Conservation (phyloP, 2,113 vertebrate species). For the Nannospalax galili region DNA sequence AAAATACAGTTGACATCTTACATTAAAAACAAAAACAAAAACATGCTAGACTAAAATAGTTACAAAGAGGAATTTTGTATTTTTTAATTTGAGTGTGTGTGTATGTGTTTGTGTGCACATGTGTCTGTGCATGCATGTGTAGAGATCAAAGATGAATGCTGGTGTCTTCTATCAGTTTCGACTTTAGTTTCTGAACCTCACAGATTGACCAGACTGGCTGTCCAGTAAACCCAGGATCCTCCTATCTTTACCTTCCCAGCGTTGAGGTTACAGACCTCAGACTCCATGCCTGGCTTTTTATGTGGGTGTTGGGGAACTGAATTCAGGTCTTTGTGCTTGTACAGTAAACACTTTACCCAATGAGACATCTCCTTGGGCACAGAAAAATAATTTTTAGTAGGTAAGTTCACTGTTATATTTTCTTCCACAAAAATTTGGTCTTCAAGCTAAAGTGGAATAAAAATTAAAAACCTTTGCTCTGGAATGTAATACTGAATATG, state of each 20-base stretch:
- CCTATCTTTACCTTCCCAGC: background rate
- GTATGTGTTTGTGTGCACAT: background rate
- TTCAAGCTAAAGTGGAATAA: conserved; percentile 52
- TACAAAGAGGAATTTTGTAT: background rate
- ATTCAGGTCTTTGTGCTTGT: background rate
- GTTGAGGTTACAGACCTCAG: background rate
- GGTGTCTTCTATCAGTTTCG: background rate
- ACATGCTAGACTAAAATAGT: background rate
- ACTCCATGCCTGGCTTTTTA: background rate
- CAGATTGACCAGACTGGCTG: too few relatives aligned
- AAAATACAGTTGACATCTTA: background rate
- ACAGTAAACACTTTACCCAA: background rate
- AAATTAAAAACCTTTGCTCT: too few relatives aligned
- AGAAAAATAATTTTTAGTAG: background rate
- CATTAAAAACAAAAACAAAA: background rate
- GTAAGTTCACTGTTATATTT: conserved; percentile 5
- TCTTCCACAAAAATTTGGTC: conserved; percentile 15
- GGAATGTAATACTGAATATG: too few relatives aligned
- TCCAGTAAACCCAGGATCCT: background rate
- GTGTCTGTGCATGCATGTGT: too few relatives aligned
- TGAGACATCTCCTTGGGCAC: background rate
- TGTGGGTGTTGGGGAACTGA: background rate
- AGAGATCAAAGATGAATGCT: background rate
- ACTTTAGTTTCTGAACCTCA: background rate
- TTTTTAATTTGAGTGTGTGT: background rate